A percentile compares a stretch with the other conserved stretches of the same genome.
Conservation (phyloP, 2,113 vertebrate species). For the Onychorhynchus coronatus region DNA sequence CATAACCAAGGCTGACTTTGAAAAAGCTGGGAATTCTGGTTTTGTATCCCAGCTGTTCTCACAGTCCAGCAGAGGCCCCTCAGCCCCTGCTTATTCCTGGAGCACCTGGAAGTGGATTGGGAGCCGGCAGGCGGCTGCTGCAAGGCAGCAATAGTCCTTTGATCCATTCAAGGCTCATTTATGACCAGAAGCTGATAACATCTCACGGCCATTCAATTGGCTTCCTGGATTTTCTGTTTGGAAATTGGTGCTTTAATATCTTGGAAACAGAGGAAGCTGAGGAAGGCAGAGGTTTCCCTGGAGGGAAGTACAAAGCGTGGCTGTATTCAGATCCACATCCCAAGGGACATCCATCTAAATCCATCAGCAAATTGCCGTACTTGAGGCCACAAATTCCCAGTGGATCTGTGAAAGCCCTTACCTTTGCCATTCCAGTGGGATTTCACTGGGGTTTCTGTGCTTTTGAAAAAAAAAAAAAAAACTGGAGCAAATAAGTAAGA, state of each 20-base stretch:
- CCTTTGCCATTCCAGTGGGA: not conserved
- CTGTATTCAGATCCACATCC: not conserved
- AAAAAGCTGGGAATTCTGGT: not conserved
- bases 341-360: not conserved
- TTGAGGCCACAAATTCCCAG: not conserved
- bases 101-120: not conserved
- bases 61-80: not conserved
- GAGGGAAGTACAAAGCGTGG: not conserved
- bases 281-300: not conserved
- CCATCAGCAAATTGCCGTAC: not conserved
- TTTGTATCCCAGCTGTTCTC: not conserved
- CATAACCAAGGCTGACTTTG: not conserved
- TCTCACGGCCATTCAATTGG: slow-evolving; percentile 22
- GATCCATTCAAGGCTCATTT: not conserved
- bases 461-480: not conserved
- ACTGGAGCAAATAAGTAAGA: not conserved
- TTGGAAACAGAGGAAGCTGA: slow-evolving; percentile 11
- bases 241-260: slow-evolving; percentile 24
- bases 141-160: not conserved
- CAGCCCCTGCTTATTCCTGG: not conserved
- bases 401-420: not conserved
- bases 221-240: slow-evolving; percentile 46
- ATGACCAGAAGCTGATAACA: slow-evolving; percentile 20
- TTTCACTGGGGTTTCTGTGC: not conserved
- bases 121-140: not conserved